These are phyloP conservation scores for Opisthograptis luteolata DNA, from an alignment of 2,888 invertebrate genomes.

Conservation along the genomic window DNA sequence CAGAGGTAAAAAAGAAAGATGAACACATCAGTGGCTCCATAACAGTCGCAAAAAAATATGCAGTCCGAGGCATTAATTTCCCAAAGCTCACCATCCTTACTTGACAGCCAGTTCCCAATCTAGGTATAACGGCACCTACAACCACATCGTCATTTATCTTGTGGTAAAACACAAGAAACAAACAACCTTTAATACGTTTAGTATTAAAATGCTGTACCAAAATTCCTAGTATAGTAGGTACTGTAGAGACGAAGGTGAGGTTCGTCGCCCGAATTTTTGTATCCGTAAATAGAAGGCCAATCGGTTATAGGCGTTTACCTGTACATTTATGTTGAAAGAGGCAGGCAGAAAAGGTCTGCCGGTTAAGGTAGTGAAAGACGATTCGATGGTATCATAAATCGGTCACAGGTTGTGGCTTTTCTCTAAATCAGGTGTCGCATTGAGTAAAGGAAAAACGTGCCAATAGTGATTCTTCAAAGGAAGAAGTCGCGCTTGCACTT, in stretches of 20 bases:
- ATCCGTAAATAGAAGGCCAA: constrained; percentile 31
- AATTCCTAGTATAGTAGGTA: constrained; percentile 32
- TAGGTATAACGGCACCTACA: too few relatives aligned
- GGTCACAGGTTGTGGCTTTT: neutral
- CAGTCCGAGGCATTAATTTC: too few relatives aligned
- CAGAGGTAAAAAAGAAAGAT: too few relatives aligned
- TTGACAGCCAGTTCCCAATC: too few relatives aligned
- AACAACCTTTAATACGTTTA: constrained; percentile 5
- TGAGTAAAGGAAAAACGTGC: too few relatives aligned
- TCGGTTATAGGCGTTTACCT: constrained; percentile 20
- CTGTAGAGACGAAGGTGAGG: constrained; percentile 26
- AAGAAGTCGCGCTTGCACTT: too few relatives aligned
- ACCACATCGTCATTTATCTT: too few relatives aligned
- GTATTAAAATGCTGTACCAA: constrained; percentile 3
- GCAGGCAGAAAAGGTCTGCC: constrained; percentile 2
- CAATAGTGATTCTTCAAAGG: too few relatives aligned
- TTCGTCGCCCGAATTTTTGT: constrained; percentile 35
- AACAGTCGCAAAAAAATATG: too few relatives aligned
- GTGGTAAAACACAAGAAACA: neutral
- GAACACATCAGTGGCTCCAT: too few relatives aligned
- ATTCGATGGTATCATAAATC: constrained; percentile 7
- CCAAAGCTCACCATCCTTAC: too few relatives aligned
- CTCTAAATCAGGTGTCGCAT: neutral
- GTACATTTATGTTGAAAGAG: constrained; percentile 10
- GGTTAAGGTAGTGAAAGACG: neutral